Conservation (phyloP, 2,113 vertebrate species). For the Henicopernis longicauda region DNA sequence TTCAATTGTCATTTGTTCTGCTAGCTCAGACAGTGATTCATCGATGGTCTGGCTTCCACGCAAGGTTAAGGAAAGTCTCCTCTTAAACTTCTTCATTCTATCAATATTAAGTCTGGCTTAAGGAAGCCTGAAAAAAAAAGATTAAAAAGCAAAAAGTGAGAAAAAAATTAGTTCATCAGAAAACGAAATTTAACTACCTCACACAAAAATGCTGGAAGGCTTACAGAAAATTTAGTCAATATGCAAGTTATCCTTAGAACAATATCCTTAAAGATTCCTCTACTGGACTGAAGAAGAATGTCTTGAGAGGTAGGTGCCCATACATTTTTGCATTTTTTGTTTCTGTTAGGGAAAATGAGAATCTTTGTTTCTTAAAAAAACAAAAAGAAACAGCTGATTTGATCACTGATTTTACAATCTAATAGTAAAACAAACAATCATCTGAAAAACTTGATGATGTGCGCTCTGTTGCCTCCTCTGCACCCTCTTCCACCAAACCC, state of each 20-base stretch:
- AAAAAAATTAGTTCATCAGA: not conserved
- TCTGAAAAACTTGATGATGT: not conserved
- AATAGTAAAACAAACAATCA: not conserved
- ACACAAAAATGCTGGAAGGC: not conserved
- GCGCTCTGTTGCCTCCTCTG: not conserved
- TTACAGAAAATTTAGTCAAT: not conserved
- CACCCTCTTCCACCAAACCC: not conserved
- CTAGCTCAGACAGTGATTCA: slow-evolving; percentile 94
- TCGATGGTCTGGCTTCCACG: slow-evolving; percentile 96
- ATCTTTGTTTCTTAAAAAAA: not conserved
- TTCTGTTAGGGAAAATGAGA: not conserved
- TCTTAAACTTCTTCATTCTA: slow-evolving; percentile 98
- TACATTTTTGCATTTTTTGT: not conserved
- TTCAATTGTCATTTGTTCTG: slow-evolving; percentile 99
- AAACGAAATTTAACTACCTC: not conserved
- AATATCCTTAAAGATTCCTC: not conserved
- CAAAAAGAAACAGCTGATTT: not conserved
- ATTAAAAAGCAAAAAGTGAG: not conserved
- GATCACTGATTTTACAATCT: not conserved
- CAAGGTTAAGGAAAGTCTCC: slow-evolving; percentile 92
- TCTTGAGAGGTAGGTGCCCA: not conserved
- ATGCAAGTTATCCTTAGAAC: not conserved
- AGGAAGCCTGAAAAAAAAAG: slow-evolving; percentile 73
- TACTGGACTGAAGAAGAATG: not conserved
- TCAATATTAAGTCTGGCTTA: slow-evolving; percentile 75